Conservation (phyloP, 1,140 invertebrate species). For the Drosophila setifemur region DNA sequence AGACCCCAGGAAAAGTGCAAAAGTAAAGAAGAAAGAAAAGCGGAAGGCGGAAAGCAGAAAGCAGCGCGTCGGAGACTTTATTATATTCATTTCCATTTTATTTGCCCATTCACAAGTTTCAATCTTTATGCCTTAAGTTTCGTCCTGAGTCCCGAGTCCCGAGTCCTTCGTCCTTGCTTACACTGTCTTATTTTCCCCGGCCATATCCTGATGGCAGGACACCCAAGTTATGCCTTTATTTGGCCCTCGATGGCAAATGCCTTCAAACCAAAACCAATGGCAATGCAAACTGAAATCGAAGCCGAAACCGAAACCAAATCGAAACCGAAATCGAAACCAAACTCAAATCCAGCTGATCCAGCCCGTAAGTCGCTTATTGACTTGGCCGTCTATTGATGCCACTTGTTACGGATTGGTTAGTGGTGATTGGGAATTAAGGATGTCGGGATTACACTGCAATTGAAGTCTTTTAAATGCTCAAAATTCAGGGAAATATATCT, state of each 20-base stretch:
- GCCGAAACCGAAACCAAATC: too few species aligned
- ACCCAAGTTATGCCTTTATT: conserved; percentile 71
- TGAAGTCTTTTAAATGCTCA: too few species aligned
- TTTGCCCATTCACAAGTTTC: conserved; percentile 76
- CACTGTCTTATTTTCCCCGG: background rate
- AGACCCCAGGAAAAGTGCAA: background rate
- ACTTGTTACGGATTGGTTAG: conserved; percentile 44
- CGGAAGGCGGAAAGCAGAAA: conserved; percentile 23
- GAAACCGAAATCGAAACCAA: too few species aligned
- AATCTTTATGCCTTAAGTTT: conserved; percentile 40
- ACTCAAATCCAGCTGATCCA: background rate
- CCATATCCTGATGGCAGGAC: conserved; percentile 21
- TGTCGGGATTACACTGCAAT: background rate
- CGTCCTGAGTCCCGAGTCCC: too few species aligned
- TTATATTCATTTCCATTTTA: conserved; percentile 79
- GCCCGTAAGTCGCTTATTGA: conserved; percentile 46
- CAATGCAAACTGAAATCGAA: background rate
- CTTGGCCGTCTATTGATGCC: conserved; percentile 54
- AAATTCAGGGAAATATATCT: too few species aligned
- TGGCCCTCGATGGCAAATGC: conserved; percentile 56
- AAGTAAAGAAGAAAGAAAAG: background rate
- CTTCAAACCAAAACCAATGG: background rate
- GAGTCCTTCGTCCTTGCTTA: background rate
- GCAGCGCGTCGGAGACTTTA: conserved; percentile 47
- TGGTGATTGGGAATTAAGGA: background rate